These are phyloP conservation scores for Penaeus japonicus DNA, from an alignment of 1,140 invertebrate genomes.

Conservation along the genomic window DNA sequence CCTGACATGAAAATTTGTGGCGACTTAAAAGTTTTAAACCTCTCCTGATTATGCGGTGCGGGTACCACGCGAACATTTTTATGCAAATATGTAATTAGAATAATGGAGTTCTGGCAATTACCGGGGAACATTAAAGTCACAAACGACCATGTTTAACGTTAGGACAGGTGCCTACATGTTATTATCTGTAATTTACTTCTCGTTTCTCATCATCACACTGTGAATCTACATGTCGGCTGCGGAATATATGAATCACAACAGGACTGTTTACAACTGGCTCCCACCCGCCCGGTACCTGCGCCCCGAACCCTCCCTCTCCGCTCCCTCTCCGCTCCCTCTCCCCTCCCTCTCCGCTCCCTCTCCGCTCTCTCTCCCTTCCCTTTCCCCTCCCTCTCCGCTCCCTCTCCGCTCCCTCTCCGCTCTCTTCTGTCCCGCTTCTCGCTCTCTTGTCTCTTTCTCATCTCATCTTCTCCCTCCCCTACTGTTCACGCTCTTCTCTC, in stretches of 20 bases:
- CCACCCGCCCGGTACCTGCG: no score
- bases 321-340: background rate
- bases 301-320: background rate
- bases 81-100: slow-evolving; percentile 29
- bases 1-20: slow-evolving; percentile 11
- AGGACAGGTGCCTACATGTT: slow-evolving; percentile 3
- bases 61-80: slow-evolving; percentile 16
- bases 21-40: slow-evolving; percentile 24
- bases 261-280: no score
- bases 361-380: background rate
- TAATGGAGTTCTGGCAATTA: slow-evolving; percentile 14
- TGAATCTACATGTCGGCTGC: background rate
- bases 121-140: background rate
- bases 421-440: no score
- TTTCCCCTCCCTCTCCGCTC: background rate
- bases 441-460: no score
- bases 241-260: slow-evolving; percentile 7
- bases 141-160: slow-evolving; percentile 14
- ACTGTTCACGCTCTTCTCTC: no score
- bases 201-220: background rate
- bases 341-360: background rate
- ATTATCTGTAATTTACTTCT: slow-evolving; percentile 6
- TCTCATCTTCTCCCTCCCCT: no score
- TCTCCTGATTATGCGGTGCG: background rate
- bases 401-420: no score